Percentiles rank a stretch among this genome's conserved stretches.
phyloP scores from a whole-genome alignment of 1,140 invertebrate species.

The Hydropsyche tenuis region DNA sequence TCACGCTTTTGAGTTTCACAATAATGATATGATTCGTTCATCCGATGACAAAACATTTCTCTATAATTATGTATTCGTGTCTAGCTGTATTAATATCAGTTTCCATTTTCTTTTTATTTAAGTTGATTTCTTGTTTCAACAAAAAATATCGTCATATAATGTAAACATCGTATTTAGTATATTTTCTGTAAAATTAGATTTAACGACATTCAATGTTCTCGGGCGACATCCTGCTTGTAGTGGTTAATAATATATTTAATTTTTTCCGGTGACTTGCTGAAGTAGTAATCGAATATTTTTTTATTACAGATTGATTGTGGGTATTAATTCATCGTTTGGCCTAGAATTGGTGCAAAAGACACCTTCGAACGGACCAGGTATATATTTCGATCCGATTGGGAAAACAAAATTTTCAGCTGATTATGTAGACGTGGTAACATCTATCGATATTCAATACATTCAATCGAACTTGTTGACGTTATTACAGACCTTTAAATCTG shows the following conservation, averaged over 20 bases:
- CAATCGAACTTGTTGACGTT: background rate
- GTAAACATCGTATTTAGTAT: too few relatives aligned
- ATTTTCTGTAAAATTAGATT: too few relatives aligned
- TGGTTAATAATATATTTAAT: too few relatives aligned
- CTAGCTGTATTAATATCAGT: background rate
- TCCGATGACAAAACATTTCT: background rate
- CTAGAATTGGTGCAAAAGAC: background rate
- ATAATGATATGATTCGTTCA: too few relatives aligned
- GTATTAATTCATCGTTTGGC: background rate
- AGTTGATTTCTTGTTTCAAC: background rate
- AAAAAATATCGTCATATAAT: too few relatives aligned
- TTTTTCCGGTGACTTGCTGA: too few relatives aligned
- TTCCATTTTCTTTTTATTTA: background rate
- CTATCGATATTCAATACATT: background rate
- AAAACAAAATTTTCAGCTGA: background rate
- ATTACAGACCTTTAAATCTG: too few relatives aligned
- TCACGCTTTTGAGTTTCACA: too few relatives aligned
- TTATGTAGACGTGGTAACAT: background rate
- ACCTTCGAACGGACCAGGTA: background rate
- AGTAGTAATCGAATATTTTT: too few relatives aligned
- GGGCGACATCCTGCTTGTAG: too few relatives aligned
- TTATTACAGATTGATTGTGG: background rate
- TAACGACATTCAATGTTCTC: too few relatives aligned
- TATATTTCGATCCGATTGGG: conserved; percentile 1
- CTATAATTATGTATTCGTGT: background rate